These are phyloP conservation scores for Drosophila varians DNA, from an alignment of 1,140 invertebrate genomes.

Conservation along the genomic window DNA sequence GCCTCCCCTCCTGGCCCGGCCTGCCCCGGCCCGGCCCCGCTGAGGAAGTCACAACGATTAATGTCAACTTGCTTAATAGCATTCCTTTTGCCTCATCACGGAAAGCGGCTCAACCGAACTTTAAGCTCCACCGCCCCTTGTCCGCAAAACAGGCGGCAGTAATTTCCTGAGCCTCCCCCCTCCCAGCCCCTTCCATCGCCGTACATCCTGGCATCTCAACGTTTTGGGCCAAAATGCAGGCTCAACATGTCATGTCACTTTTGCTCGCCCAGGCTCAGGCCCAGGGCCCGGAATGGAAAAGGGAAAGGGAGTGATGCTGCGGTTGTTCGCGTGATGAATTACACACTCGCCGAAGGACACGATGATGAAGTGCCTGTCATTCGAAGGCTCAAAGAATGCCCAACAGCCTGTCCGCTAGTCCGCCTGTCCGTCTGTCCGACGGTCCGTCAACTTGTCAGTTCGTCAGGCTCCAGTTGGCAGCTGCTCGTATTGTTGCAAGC, in stretches of 20 bases:
- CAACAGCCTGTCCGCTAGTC: conserved; percentile 40
- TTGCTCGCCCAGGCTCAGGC: conserved; percentile 7
- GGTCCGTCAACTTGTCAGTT: conserved; percentile 29
- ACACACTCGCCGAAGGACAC: conserved; percentile 80
- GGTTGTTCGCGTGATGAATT: conserved; percentile 82
- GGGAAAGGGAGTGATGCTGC: conserved; percentile 40
- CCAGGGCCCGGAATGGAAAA: not conserved
- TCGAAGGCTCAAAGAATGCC: conserved; percentile 77
- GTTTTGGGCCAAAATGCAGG: conserved; percentile 52
- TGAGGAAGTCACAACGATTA: conserved; percentile 74
- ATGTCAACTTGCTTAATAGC: conserved; percentile 81
- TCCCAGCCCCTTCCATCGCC: too few species aligned
- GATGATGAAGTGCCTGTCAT: conserved; percentile 82
- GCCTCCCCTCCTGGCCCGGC: too few species aligned
- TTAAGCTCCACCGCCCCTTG: conserved; percentile 48
- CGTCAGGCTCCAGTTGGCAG: conserved; percentile 25
- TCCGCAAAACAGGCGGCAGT: conserved; percentile 33
- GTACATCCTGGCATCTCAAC: conserved; percentile 13
- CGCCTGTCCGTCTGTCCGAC: not conserved
- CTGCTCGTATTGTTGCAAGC: conserved; percentile 52
- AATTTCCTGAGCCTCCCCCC: conserved; percentile 49
- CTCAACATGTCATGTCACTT: conserved; percentile 76
- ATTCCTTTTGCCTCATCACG: conserved; percentile 63
- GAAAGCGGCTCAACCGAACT: conserved; percentile 54
- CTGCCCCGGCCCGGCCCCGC: conserved; percentile 1